A percentile compares a stretch with the other conserved stretches of the same genome.
phyloP scores from a whole-genome alignment of 2,113 vertebrate species.

The Oenanthe melanoleuca region DNA sequence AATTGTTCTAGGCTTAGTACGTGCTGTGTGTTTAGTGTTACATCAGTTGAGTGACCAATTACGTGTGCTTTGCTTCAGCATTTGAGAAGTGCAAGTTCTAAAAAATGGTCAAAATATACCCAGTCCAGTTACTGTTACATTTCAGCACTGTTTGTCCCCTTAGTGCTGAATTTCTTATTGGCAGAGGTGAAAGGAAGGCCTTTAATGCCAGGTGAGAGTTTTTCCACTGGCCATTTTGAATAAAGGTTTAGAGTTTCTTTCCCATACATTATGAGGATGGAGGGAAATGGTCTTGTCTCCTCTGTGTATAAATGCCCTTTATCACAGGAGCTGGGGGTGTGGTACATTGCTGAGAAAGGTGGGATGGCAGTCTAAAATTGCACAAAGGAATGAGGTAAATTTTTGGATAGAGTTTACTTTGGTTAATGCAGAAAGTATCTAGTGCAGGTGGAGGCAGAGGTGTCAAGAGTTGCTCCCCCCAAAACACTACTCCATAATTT shows the following conservation, averaged over 20 bases:
- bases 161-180: background rate
- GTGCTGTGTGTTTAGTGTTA: background rate
- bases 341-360: background rate
- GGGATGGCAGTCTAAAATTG: background rate
- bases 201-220: background rate
- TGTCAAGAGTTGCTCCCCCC: background rate
- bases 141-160: background rate
- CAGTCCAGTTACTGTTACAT: rapidly evolving
- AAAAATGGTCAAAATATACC: background rate
- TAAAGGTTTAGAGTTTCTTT: background rate
- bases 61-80: background rate
- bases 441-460: background rate
- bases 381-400: background rate
- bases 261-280: background rate
- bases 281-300: background rate
- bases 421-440: background rate
- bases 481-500: background rate
- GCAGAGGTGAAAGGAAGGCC: background rate
- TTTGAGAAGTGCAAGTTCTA: background rate
- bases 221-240: background rate
- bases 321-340: background rate
- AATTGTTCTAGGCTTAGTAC: background rate
- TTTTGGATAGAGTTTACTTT: background rate
- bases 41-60: background rate
- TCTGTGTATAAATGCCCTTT: background rate